phyloP scores from a whole-genome alignment of 2,113 vertebrate species.

The Archilochus colubris region DNA sequence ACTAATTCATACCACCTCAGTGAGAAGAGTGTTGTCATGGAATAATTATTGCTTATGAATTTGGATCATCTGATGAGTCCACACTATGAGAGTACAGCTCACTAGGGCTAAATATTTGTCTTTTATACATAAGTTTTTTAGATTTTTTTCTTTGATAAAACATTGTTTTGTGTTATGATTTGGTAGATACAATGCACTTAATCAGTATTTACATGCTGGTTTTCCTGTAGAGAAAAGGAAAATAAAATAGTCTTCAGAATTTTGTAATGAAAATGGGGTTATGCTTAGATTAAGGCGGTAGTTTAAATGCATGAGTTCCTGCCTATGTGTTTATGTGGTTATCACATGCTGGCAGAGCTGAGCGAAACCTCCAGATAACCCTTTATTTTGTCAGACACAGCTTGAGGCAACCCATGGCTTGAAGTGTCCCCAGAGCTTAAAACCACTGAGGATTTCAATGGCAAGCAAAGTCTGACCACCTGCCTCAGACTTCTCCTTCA shows the following conservation, averaged over 20 bases:
- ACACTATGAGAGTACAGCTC: background rate
- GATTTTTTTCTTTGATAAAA: background rate
- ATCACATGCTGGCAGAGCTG: background rate
- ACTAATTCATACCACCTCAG: too few relatives aligned
- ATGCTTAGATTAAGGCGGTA: background rate
- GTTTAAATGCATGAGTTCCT: background rate
- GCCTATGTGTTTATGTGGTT: background rate
- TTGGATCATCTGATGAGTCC: too few relatives aligned
- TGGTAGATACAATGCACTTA: background rate
- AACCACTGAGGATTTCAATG: background rate
- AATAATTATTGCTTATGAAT: too few relatives aligned
- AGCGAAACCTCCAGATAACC: background rate
- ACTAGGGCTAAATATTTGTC: background rate
- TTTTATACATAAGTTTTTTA: background rate
- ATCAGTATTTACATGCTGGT: background rate
- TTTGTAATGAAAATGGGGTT: background rate
- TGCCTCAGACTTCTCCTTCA: background rate
- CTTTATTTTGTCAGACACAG: background rate
- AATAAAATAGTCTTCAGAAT: background rate
- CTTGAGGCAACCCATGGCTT: background rate
- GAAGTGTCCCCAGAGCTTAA: background rate
- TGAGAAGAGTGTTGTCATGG: too few relatives aligned
- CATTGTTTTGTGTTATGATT: background rate
- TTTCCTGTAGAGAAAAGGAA: background rate
- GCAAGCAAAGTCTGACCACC: background rate